A percentile compares a stretch with the other conserved stretches of the same genome.
phyloP scores from a whole-genome alignment of 2,888 invertebrate species.

The Drosophila ustulata region DNA sequence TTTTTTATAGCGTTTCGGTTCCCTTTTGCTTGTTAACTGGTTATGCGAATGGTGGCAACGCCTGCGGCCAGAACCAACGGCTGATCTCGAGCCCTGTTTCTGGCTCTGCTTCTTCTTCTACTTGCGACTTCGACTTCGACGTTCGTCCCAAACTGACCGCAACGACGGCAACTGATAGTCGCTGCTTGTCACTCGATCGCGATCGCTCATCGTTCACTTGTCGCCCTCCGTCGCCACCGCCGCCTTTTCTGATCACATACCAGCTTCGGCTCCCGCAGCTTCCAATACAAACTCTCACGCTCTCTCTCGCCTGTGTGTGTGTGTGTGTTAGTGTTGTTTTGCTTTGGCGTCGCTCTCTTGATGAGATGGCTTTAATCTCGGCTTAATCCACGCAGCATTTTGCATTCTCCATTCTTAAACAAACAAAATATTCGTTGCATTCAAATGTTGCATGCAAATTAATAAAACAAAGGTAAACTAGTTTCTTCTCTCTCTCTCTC shows the following conservation, averaged over 20 bases:
- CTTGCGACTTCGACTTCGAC: conserved; percentile 7
- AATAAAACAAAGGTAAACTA: conserved; percentile 63
- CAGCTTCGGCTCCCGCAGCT: conserved; percentile 1
- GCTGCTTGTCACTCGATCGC: conserved; percentile 65
- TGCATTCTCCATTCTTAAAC: neutral
- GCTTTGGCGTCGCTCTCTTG: conserved; percentile 30
- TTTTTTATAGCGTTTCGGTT: conserved; percentile 33
- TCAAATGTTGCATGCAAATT: conserved; percentile 65
- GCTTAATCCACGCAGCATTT: neutral
- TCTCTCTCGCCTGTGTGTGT: neutral
- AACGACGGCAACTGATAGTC: conserved; percentile 49
- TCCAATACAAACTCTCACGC: neutral
- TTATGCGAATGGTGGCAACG: conserved; percentile 68
- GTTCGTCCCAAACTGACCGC: conserved; percentile 24
- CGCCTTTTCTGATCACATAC: neutral
- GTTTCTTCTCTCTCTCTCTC: conserved; percentile 34
- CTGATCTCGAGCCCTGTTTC: conserved; percentile 22
- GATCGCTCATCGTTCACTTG: conserved; percentile 70
- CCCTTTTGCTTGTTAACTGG: conserved; percentile 67
- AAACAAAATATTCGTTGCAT: conserved; percentile 1
- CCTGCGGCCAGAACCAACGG: conserved; percentile 73
- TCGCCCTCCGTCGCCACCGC: conserved; percentile 24
- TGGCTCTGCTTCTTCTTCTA: neutral
- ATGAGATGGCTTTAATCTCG: conserved; percentile 15
- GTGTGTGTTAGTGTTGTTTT: conserved; percentile 24